Evolutionary conservation across 2,888 invertebrate genomes (phyloP).

Genomic region (Cephus pulcher): DNA sequence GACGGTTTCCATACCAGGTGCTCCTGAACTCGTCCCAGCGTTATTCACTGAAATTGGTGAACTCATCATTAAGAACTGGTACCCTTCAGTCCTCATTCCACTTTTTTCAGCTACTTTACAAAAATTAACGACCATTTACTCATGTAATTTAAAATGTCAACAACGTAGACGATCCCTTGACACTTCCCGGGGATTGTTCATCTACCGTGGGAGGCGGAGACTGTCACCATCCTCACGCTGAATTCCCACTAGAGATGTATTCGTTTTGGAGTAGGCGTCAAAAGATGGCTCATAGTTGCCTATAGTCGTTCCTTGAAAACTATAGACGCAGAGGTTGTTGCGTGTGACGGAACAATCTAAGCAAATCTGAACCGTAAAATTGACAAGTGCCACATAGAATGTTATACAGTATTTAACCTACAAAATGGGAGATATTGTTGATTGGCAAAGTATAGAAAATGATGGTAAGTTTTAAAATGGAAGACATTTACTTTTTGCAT

Average conservation of each 20-base stretch:
- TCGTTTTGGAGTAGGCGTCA: too few species aligned
- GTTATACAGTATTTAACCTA: constrained; percentile 13
- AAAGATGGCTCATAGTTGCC: too few species aligned
- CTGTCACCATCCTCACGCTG: constrained; percentile 51
- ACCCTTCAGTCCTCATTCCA: neutral
- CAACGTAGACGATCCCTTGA: constrained; percentile 27
- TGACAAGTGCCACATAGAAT: constrained; percentile 18
- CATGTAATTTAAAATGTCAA: constrained; percentile 19
- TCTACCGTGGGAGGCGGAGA: constrained; percentile 50
- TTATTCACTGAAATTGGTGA: constrained; percentile 56
- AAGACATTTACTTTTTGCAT: neutral
- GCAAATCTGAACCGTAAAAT: too few species aligned
- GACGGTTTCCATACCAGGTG: constrained; percentile 73
- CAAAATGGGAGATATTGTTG: constrained; percentile 23
- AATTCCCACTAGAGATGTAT: constrained; percentile 23
- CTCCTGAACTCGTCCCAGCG: constrained; percentile 42
- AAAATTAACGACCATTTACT: neutral
- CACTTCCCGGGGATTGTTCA: constrained; percentile 20
- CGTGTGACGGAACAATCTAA: too few species aligned
- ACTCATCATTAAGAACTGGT: constrained; percentile 44
- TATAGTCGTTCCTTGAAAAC: too few species aligned
- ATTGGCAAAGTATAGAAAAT: constrained; percentile 49
- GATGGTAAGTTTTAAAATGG: constrained; percentile 39
- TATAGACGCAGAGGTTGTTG: too few species aligned
- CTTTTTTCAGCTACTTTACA: neutral